Evolutionary conservation across 2,888 invertebrate genomes (phyloP), one percentile per base, ranked within the genome.

Genomic region (Molanna angustata): DNA sequence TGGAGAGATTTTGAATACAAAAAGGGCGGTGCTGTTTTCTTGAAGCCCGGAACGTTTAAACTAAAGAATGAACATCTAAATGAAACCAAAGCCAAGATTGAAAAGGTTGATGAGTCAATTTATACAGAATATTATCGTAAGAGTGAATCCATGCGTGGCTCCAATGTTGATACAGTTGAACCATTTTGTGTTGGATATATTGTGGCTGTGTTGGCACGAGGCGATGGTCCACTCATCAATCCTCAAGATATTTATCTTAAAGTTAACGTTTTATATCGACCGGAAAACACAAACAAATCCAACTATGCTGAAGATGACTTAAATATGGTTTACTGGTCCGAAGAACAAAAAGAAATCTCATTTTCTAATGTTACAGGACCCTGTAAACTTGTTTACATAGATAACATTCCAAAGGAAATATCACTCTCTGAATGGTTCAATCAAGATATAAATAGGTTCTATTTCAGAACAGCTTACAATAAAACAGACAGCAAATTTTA

Each of bases 61-160:
- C 80, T 85, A 32, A 79, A 78, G 65, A 74, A 70, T 55, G 17
- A 40, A 2, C 48, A 45, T 27, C 13, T 35, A 27, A 17, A 56
- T 41, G 55, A 54, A 9, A 49, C 54, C 44, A 73, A 69, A 62
- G 58, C 63, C 0, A 75, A 73, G 63, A 60, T 71, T 43, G 76
- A 76, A 46, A 72, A 78, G 60, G 78, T 84, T 1, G 86, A 91
- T 68, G 87, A 88, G 66, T 78, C 82, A n/a, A 66, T 84, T 22
- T 91, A 88, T 65, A 85, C 91, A 1, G 92, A 93, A 67, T 84
- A 83, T 62, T 91, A 90, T 66, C 76, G 91, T 50, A 91, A 90
- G 70, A 82, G 79, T 37, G 79, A 80, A 11, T 85, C 85, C 58
- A 67, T 84, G 17, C 85, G 87, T 61, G 87, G 88, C 0, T 86